These are phyloP conservation scores for Masnerella sp. DNA, from an alignment of 2,888 invertebrate species.

Conservation along the genomic window DNA sequence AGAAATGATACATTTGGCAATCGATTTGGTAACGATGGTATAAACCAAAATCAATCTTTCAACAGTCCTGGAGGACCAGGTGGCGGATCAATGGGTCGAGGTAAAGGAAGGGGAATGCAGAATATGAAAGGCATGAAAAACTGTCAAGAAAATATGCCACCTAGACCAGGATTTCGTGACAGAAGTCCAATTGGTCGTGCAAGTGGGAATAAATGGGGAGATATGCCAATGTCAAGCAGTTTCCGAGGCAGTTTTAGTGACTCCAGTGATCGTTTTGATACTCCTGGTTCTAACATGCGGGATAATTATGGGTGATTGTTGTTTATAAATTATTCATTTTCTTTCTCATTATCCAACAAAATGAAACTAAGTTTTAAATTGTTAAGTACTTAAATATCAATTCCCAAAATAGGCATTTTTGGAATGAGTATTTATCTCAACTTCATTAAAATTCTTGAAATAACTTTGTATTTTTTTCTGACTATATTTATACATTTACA, in stretches of 20 bases:
- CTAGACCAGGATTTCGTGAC: slow-evolving; percentile 70
- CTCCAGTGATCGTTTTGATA: slow-evolving; percentile 69
- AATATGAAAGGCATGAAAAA: slow-evolving; percentile 46
- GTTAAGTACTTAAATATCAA: no score
- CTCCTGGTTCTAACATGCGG: slow-evolving; percentile 59
- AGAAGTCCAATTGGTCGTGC: slow-evolving; percentile 72
- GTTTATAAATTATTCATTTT: no score
- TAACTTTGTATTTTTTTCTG: no score
- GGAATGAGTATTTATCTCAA: no score
- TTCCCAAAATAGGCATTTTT: no score
- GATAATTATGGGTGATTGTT: slow-evolving; percentile 70
- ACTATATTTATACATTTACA: no score
- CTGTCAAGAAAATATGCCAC: slow-evolving; percentile 44
- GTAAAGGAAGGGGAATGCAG: slow-evolving; percentile 61
- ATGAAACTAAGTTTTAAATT: no score
- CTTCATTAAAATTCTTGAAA: no score
- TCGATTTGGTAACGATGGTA: slow-evolving; percentile 43
- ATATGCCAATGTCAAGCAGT: slow-evolving; percentile 64
- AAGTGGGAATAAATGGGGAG: slow-evolving; percentile 67
- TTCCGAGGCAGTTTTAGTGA: slow-evolving; percentile 70
- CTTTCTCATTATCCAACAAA: no score
- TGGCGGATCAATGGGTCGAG: slow-evolving; percentile 56
- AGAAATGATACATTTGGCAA: slow-evolving; percentile 53
- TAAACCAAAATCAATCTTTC: slow-evolving; percentile 36
- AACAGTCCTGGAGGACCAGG: slow-evolving; percentile 44